These are phyloP conservation scores for Zaprionus tsacasi DNA, from an alignment of 1,140 invertebrate genomes.

Conservation along the genomic window DNA sequence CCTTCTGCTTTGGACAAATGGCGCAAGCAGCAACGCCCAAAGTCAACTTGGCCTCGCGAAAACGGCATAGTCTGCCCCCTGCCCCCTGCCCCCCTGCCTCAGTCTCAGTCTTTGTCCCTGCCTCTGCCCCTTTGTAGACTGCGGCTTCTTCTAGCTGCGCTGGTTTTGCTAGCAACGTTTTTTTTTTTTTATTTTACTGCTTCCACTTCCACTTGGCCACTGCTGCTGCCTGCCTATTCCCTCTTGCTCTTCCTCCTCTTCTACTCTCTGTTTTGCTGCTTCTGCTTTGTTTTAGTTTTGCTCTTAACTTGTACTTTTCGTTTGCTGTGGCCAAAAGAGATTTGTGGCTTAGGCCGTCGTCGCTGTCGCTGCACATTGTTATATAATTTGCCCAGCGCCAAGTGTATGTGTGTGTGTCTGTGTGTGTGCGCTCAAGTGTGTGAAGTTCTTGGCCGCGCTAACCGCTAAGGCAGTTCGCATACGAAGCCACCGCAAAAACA, in stretches of 20 bases:
- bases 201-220: conserved; percentile 46
- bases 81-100: neutral
- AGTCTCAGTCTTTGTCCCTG: no score
- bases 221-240: conserved; percentile 3
- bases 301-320: conserved; percentile 69
- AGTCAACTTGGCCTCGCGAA: conserved; percentile 53
- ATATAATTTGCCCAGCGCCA: conserved; percentile 54
- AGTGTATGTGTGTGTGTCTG: conserved; percentile 20
- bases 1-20: conserved; percentile 63
- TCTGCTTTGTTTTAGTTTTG: conserved; percentile 33
- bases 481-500: conserved; percentile 36
- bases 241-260: conserved; percentile 17
- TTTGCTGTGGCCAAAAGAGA: conserved; percentile 45
- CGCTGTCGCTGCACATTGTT: conserved; percentile 40
- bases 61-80: conserved; percentile 14
- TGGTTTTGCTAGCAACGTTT: conserved; percentile 32
- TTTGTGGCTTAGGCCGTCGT: conserved; percentile 45
- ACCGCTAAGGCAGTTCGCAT: conserved; percentile 40
- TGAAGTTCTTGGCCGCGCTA: conserved; percentile 79
- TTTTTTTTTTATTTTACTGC: conserved; percentile 10
- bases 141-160: conserved; percentile 21
- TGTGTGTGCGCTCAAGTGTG: conserved; percentile 63
- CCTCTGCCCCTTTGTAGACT: neutral
- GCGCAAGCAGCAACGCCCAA: conserved; percentile 62
- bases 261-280: conserved; percentile 31